A percentile compares a stretch with the other conserved stretches of the same genome.
These are phyloP conservation scores for Mirounga angustirostris DNA, from an alignment of 2,113 vertebrate genomes.

Conservation along the genomic window DNA sequence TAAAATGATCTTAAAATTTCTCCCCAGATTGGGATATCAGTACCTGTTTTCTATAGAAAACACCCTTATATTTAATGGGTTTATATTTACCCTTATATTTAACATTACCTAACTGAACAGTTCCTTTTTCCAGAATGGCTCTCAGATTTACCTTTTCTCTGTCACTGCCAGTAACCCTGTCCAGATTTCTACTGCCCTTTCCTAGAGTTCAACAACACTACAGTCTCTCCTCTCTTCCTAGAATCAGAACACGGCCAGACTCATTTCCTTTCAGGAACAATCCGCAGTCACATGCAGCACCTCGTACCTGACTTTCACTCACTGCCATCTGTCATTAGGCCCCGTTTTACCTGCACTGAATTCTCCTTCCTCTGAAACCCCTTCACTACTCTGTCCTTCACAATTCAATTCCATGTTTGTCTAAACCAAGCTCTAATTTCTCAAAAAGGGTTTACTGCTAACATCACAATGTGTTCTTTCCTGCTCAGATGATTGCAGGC, in stretches of 20 bases:
- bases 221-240: neutral
- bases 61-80: neutral
- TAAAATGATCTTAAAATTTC: slow-evolving; percentile 40
- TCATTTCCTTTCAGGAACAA: neutral
- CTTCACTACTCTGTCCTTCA: neutral
- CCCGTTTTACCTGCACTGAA: neutral
- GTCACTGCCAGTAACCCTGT: neutral
- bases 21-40: neutral
- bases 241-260: neutral
- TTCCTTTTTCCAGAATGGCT: neutral
- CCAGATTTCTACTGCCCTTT: neutral
- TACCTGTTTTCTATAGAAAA: neutral
- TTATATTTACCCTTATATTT: neutral
- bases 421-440: slow-evolving; percentile 42
- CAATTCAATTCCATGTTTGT: slow-evolving; percentile 18
- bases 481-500: neutral
- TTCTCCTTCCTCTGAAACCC: slow-evolving; percentile 29
- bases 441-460: slow-evolving; percentile 42
- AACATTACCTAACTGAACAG: neutral
- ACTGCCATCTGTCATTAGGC: neutral
- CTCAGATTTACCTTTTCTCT: slow-evolving; percentile 31
- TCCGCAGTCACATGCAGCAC: neutral
- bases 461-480: neutral
- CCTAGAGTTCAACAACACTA: neutral
- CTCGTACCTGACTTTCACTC: neutral